Conservation (phyloP, 2,888 invertebrate species). For the Cyclophora punctaria region DNA sequence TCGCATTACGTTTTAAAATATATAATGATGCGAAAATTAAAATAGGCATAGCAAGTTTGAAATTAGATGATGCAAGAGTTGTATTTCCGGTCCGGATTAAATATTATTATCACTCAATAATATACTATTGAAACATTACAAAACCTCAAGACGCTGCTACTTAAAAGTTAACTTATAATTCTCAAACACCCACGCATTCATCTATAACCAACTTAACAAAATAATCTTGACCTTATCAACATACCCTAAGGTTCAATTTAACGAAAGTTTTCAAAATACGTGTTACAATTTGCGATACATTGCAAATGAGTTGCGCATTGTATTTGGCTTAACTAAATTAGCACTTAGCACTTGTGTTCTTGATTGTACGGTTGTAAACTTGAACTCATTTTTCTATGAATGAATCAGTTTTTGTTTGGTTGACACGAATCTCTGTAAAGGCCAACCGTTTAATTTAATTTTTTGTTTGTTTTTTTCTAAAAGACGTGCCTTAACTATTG, state of each 20-base stretch:
- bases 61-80: too few relatives aligned
- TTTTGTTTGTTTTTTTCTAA: too few relatives aligned
- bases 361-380: constrained; percentile 58
- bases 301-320: constrained; percentile 43
- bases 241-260: constrained; percentile 4
- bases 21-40: too few relatives aligned
- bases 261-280: not conserved
- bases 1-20: too few relatives aligned
- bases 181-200: constrained; percentile 35
- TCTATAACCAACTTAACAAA: too few relatives aligned
- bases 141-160: constrained; percentile 8
- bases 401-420: constrained; percentile 33
- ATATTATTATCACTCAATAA: too few relatives aligned
- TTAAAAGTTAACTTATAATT: constrained; percentile 41
- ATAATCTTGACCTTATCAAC: not conserved
- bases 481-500: too few relatives aligned
- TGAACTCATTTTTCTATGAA: constrained; percentile 59
- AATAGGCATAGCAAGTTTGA: too few relatives aligned
- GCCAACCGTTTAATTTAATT: too few relatives aligned
- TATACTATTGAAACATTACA: too few relatives aligned
- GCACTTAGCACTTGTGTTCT: constrained; percentile 30
- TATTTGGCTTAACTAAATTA: constrained; percentile 25
- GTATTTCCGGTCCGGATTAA: too few relatives aligned
- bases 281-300: constrained; percentile 14
- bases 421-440: constrained; percentile 5